Evolutionary conservation across 2,113 vertebrate genomes (phyloP).

Genomic region (Pampusana beccarii): DNA sequence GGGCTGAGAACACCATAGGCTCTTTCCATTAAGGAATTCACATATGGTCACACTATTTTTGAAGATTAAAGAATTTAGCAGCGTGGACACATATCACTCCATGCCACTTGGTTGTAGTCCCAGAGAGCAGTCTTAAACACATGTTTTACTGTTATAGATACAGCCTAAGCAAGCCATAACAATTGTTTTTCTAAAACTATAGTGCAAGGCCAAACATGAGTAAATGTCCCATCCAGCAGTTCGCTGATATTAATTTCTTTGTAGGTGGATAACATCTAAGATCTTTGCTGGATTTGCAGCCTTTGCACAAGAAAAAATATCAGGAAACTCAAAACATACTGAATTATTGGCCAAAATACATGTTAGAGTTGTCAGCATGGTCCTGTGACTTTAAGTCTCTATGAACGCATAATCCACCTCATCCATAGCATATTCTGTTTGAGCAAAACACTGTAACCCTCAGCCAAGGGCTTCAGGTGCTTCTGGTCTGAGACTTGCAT

Average conservation of each 20-base stretch:
- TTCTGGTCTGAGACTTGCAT: background rate
- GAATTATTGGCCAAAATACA: background rate
- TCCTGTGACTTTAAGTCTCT: background rate
- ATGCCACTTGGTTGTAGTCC: background rate
- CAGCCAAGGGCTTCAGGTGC: background rate
- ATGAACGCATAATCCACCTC: background rate
- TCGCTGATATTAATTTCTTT: background rate
- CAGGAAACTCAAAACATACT: background rate
- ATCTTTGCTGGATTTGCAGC: background rate
- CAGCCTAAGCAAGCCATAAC: background rate
- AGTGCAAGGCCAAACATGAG: background rate
- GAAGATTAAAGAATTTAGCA: background rate
- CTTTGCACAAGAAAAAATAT: background rate
- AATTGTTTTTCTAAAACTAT: background rate
- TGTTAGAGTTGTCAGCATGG: background rate
- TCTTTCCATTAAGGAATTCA: background rate
- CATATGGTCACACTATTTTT: background rate
- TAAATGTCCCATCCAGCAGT: background rate
- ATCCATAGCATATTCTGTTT: background rate
- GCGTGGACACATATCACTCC: background rate
- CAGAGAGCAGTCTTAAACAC: background rate
- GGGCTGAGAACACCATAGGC: accelerated
- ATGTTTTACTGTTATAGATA: background rate
- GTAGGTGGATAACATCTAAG: background rate
- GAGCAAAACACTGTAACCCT: background rate